Base-by-base conservation (phyloP, 1,140 invertebrate species). In the Drosophila virilis region DNA sequence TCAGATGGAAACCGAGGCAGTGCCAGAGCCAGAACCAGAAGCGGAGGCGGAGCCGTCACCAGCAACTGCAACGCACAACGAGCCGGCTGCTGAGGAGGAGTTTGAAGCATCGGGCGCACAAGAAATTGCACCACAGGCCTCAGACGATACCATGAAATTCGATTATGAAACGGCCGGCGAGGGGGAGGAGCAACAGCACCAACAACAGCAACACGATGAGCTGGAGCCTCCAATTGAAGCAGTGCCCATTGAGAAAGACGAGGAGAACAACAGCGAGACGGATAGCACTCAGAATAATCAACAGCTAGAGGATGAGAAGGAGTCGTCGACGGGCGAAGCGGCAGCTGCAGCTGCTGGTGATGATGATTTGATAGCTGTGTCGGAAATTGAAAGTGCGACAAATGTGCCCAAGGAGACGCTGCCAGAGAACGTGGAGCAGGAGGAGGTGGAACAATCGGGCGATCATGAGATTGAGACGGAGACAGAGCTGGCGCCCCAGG, bases 141-240 rank as follows among this genome's bases (percentile, higher is more conserved):
- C 66, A 38, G 90, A 91, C 57, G 80, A 92, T 62, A 91, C 81
- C 77, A 91, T 91, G 84, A 92, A 92, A 90, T 92, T 92, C 54
- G 91, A 92, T 91, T 91, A 92, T 50, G 91, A 91, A 76, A 66
- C 74, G 15, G 52, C 81, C 35, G 57, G 55, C 51, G 78, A 77
- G 35, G 68, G 67, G 28, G 72, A 61, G 8, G 68, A 85, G n/a
- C 57, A 65, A 35, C 33, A 48, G 28, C 33, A 45, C 38, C 32
- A 52, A 9, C 67, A 43, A 15, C 62, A 60, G 22, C 55, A 48
- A 61, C 60, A 86, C 17, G 69, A 85, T 33, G 74, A 71, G 60
- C 35, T 67, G 43, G 64, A 38, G 28, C 35, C 28, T 12, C 46
- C 45, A 60, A 9, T 33, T 22, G 51, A 1, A 3, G 22, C 22